A percentile compares a stretch with the other conserved stretches of the same genome.
These are phyloP conservation scores for Gisinianus flammeolus DNA, from an alignment of 2,888 invertebrate species.

Conservation along the genomic window DNA sequence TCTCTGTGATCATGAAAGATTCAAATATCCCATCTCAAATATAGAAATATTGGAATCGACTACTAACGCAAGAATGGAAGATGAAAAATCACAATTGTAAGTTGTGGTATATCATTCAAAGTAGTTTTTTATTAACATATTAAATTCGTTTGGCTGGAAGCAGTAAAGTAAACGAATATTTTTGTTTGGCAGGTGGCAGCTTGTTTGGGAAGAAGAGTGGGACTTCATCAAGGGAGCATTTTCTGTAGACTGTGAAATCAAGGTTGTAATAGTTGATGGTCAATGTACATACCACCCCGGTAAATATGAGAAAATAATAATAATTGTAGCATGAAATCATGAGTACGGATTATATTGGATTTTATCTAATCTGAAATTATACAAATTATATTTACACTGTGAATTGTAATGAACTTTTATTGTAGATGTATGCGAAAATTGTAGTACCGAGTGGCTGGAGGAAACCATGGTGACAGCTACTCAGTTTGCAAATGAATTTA, in stretches of 20 bases:
- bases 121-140: too few species aligned
- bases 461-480: neutral
- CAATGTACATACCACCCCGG: constrained; percentile 4
- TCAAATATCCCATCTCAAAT: constrained; percentile 42
- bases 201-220: constrained; percentile 46
- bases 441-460: constrained; percentile 41
- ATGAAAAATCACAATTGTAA: neutral
- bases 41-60: neutral
- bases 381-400: neutral
- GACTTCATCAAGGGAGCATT: constrained; percentile 38
- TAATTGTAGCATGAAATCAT: neutral
- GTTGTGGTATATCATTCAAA: too few species aligned
- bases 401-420: neutral
- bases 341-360: neutral
- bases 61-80: neutral
- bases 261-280: constrained; percentile 30
- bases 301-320: neutral
- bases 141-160: too few species aligned
- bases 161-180: too few species aligned
- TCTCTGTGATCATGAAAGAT: constrained; percentile 47
- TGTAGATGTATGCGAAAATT: constrained; percentile 45
- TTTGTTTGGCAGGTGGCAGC: constrained; percentile 32
- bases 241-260: constrained; percentile 41
- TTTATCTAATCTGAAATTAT: neutral
- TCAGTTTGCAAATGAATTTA: neutral